Base-by-base conservation (phyloP, 2,113 vertebrate genomes). In the Rhineura floridana region DNA sequence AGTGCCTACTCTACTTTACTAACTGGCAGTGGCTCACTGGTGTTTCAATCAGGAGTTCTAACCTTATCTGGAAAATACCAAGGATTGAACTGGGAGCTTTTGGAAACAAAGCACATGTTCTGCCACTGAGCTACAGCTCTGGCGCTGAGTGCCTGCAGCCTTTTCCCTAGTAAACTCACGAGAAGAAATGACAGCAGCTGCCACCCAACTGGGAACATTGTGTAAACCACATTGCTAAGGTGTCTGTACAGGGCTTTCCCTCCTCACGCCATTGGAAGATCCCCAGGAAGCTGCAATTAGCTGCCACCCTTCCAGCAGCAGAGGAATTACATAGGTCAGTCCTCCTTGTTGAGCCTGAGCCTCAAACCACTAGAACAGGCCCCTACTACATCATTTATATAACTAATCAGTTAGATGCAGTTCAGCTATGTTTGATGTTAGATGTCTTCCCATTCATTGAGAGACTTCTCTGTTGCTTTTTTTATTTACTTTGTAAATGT, bases 281-380 rank as follows among this genome's bases (percentile, higher is more conserved):
- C 70, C 59, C 59, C 42, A 76, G 36, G 19, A 65, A 69, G 59
- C 46, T 52, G 48, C 76, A 59, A 89, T 82, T 82, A 77, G 79
- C 48, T 82, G 62, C 39, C n/a, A 44, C 70, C 13, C 75, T 63
- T 67, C 55, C 8, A 69, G 48, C 59, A 82, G 59, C 80, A 82
- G 69, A 55, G 55, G 55, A 59, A 67, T 70, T 83, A 83, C 86
- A n/a, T 83, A 76, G 72, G 72, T 76, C 13, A 83, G 36, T 69
- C 25, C 15, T 33, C 46, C 36, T 67, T 63, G 30, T 36, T 86
- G 65, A 78, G 84, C 59, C 44, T 62, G 11, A 76, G 44, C 52
- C 44, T 30, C 72, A 83, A 81, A 67, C 52, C 46, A 76, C 65
- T n/a, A 73, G 76, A 73, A 50, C 28, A 86, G 11, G 36, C 25